Evolutionary conservation across 2,797 vertebrate species (phyloP).

Genomic region (Diglossa cyanea): DNA sequence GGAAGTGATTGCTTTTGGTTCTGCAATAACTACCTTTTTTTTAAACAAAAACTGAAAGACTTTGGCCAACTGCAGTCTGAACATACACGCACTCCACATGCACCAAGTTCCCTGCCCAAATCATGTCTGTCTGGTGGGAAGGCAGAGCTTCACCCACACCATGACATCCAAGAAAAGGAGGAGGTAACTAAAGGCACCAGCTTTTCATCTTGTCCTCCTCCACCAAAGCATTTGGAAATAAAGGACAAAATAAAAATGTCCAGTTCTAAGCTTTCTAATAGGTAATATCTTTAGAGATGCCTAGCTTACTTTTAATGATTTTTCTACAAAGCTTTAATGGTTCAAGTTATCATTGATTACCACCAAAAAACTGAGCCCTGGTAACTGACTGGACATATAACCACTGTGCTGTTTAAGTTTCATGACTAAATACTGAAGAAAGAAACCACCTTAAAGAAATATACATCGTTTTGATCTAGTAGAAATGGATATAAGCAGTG

Average conservation of each 20-base stretch:
- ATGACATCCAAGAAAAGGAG: not conserved
- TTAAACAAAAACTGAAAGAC: not conserved
- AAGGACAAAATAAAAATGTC: not conserved
- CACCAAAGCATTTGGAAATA: not conserved
- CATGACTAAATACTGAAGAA: not conserved
- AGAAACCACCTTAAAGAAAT: not conserved
- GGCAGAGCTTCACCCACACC: not conserved
- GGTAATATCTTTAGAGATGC: fast-evolving
- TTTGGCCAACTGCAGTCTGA: not conserved
- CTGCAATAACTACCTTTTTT: not conserved
- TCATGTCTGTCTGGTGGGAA: not conserved
- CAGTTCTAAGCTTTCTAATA: fast-evolving
- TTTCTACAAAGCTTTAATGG: not conserved
- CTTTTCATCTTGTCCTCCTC: not conserved
- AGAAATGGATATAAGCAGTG: fast-evolving
- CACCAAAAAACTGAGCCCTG: not conserved
- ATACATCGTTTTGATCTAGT: fast-evolving
- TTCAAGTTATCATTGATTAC: not conserved
- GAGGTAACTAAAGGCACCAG: not conserved
- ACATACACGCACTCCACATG: fast-evolving
- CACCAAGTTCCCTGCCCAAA: not conserved
- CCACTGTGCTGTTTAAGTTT: not conserved
- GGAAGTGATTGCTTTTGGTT: not conserved
- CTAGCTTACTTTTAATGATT: not conserved
- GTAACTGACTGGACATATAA: not conserved